Percentiles rank a stretch among this genome's conserved stretches.
Evolutionary conservation across 2,888 invertebrate genomes (phyloP).

Genomic region (Apamea monoglypha): DNA sequence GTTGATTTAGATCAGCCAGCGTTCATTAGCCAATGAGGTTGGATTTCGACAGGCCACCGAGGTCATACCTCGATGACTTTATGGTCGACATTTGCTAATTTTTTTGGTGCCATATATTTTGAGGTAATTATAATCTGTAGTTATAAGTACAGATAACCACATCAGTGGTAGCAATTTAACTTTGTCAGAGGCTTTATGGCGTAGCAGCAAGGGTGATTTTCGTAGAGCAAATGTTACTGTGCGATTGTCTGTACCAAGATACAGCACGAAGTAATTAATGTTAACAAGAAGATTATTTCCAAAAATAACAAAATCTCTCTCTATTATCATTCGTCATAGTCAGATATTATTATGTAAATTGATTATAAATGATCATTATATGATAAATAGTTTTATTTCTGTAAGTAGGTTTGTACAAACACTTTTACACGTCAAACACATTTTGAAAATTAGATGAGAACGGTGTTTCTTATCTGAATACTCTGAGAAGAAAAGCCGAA

Average conservation of each 20-base stretch:
- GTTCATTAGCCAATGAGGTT: conserved; percentile 68
- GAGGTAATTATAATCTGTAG: background rate
- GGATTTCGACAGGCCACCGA: conserved; percentile 66
- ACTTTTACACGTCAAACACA: background rate
- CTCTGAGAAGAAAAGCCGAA: no score
- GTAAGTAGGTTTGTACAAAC: background rate
- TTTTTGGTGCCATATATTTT: conserved; percentile 24
- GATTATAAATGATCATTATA: background rate
- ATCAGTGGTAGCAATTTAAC: background rate
- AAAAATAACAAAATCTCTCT: background rate
- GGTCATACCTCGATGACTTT: conserved; percentile 70
- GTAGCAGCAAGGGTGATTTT: background rate
- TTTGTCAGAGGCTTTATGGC: background rate
- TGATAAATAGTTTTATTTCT: background rate
- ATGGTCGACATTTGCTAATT: conserved; percentile 11
- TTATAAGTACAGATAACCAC: background rate
- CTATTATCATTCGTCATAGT: background rate
- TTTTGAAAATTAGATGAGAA: background rate
- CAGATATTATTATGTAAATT: background rate
- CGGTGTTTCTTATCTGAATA: no score
- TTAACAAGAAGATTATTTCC: background rate
- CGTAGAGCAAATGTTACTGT: background rate
- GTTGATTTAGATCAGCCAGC: conserved; percentile 63
- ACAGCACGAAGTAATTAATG: background rate
- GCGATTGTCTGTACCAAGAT: background rate